Evolutionary conservation across 2,113 vertebrate genomes (phyloP), one percentile per base, ranked within the genome.

Genomic region (Chelonoidis abingdonii): DNA sequence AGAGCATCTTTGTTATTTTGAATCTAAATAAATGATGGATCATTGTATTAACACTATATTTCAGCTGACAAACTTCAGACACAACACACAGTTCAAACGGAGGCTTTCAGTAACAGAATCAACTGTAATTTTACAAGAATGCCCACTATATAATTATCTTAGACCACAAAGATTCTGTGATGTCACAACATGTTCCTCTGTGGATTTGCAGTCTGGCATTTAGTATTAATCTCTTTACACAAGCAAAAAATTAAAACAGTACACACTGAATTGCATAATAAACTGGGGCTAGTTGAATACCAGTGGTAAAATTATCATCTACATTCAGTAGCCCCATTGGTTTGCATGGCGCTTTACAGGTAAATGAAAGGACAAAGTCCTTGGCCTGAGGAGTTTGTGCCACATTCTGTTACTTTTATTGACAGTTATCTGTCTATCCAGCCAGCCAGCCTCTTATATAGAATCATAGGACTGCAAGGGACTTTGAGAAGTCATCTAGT

Each of bases 11-110:
- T 75, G 90, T 87, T 50, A 25, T 93, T 93, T 97, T 76, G 79
- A 59, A 90, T n/a, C 57, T 84, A 93, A 94, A 97, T 87, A 95
- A 96, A 93, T 93, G 35, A 89, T 27, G 50, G 38, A 90, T 65
- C 0, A 0, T 54, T 50, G 19, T 59, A 86, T 85, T 88, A 80
- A n/a, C 81, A 80, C 17, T 90, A 79, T 16, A 5, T 95, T 97
- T 83, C 79, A 93, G 75, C 35, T 88, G 88, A n/a, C 85, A 95
- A 98, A 94, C 69, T 93, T 80, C 44, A 53, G 49, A 17, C 16
- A 79, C 80, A 27, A 29, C 21, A 72, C n/a, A 54, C 84, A 86
- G 75, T 93, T 84, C 80, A 93, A 93, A 98, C 65, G 50, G 75
- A 57, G 57, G 5, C 14, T 94, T 62, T 83, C 50, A 31, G 62